Evolutionary conservation across 2,113 vertebrate species (phyloP).

Genomic region (Plestiodon gilberti): DNA sequence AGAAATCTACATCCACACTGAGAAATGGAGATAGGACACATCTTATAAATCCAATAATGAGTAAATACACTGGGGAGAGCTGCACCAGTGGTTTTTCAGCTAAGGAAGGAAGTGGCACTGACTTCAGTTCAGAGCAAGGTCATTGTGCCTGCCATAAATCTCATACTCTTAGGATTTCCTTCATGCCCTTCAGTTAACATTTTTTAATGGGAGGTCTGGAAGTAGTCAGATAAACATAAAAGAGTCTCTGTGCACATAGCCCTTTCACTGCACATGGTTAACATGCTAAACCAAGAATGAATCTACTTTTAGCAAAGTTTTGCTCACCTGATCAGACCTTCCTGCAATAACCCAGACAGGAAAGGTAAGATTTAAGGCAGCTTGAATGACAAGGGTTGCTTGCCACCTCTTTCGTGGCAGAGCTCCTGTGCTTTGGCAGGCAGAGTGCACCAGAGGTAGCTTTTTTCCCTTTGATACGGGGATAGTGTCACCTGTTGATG

Average conservation of each 20-base stretch:
- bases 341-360: background rate
- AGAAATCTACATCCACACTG: background rate
- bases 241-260: constrained; percentile 28
- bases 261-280: constrained; percentile 21
- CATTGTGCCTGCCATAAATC: constrained; percentile 49
- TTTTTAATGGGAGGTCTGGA: constrained; percentile 43
- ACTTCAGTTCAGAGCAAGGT: constrained; percentile 63
- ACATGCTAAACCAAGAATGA: background rate
- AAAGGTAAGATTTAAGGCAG: background rate
- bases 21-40: constrained; percentile 31
- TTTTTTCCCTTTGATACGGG: background rate
- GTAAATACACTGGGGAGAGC: constrained; percentile 22
- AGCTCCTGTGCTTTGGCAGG: background rate
- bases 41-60: constrained; percentile 36
- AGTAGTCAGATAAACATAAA: constrained; percentile 30
- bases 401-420: background rate
- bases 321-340: background rate
- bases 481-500: background rate
- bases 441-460: background rate
- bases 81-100: constrained; percentile 38
- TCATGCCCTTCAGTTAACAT: constrained; percentile 34
- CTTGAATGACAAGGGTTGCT: background rate
- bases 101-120: constrained; percentile 57
- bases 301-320: background rate
- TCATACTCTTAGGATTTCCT: constrained; percentile 53